Conservation (phyloP, 1,140 invertebrate species). For the Heliconius congener region DNA sequence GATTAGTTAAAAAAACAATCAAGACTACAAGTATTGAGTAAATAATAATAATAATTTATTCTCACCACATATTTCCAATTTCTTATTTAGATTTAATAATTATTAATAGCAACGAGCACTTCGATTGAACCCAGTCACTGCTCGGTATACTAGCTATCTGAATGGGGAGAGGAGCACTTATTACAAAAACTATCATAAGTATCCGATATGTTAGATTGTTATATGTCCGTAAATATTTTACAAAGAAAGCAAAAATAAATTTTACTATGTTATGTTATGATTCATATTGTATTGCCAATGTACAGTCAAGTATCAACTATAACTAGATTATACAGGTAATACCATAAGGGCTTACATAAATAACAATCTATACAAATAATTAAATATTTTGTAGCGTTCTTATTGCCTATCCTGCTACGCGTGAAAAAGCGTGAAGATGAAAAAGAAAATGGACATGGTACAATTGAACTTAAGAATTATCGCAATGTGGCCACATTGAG, state of each 20-base stretch:
- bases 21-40: background rate
- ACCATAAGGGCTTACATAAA: background rate
- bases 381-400: too few species aligned
- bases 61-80: conserved; percentile 3
- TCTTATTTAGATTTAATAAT: background rate
- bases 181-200: conserved; percentile 1
- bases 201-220: background rate
- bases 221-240: background rate
- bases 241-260: background rate
- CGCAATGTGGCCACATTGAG: too few species aligned
- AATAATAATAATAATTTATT: background rate
- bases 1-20: too few species aligned
- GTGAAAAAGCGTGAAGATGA: too few species aligned
- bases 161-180: background rate
- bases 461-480: too few species aligned
- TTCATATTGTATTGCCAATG: background rate
- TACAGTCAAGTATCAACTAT: background rate
- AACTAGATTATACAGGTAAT: background rate
- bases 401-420: too few species aligned
- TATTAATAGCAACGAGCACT: background rate
- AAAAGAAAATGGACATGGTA: too few species aligned
- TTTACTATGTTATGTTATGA: conserved; percentile 5
- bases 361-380: too few species aligned
- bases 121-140: background rate
- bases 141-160: background rate